These are phyloP conservation scores for Thumatha senex DNA, from an alignment of 2,888 invertebrate genomes.

Conservation along the genomic window DNA sequence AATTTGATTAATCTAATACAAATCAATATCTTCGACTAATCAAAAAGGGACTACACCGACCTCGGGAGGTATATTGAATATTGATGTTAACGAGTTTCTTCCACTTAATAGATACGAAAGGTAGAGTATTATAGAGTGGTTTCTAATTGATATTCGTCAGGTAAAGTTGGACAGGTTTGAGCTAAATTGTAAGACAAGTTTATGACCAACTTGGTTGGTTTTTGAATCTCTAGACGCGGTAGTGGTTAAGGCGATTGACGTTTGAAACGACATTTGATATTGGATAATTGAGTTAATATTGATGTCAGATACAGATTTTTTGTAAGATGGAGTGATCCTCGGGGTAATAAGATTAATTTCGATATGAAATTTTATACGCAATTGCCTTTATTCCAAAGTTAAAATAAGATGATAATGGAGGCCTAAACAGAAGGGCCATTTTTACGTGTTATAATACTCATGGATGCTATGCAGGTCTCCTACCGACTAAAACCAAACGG, in stretches of 20 bases:
- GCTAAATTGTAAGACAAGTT: constrained; percentile 5
- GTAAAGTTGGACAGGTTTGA: constrained; percentile 25
- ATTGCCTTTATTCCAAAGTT: no score
- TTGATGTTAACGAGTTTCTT: constrained; percentile 25
- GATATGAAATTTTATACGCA: background rate
- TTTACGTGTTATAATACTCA: no score
- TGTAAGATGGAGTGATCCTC: background rate
- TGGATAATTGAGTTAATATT: constrained; percentile 32
- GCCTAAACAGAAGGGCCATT: no score
- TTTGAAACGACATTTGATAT: constrained; percentile 26
- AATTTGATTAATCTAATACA: constrained; percentile 28
- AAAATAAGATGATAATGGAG: no score
- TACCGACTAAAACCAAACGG: no score
- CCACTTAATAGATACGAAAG: constrained; percentile 22
- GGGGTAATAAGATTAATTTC: background rate
- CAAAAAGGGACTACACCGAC: constrained; percentile 27
- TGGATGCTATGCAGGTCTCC: no score
- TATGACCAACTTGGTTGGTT: constrained; percentile 11
- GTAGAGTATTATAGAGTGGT: constrained; percentile 17
- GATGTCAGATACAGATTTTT: constrained; percentile 10
- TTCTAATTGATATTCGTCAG: constrained; percentile 36
- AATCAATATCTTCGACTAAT: constrained; percentile 30
- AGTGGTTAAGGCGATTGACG: constrained; percentile 26
- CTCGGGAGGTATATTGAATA: constrained; percentile 28
- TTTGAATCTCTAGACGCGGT: constrained; percentile 27